These are phyloP conservation scores for Potamarius usumacintae DNA, from an alignment of 2,113 vertebrate genomes.

Conservation along the genomic window DNA sequence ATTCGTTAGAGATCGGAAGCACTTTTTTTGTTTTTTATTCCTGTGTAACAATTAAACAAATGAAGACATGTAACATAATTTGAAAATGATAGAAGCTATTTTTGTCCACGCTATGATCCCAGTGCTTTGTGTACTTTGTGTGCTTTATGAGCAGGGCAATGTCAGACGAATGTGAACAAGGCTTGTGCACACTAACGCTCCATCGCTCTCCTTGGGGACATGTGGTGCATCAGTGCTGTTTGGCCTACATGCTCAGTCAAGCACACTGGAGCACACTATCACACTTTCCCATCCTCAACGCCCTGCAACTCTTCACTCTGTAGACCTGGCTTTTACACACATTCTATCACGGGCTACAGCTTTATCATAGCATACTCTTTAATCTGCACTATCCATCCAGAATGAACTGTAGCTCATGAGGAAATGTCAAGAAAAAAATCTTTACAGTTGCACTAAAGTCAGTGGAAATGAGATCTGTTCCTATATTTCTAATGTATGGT, in stretches of 20 bases:
- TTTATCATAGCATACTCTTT: neutral
- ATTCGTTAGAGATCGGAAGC: neutral
- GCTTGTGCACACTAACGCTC: slow-evolving; percentile 60
- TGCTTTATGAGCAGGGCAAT: slow-evolving; percentile 50
- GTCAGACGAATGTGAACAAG: slow-evolving; percentile 63
- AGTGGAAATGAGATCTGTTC: neutral
- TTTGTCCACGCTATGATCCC: slow-evolving; percentile 5
- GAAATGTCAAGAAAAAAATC: neutral
- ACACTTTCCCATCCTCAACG: slow-evolving; percentile 58
- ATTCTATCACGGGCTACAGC: neutral
- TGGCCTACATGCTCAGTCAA: slow-evolving; percentile 78
- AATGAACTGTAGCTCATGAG: neutral
- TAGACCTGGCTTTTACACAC: neutral
- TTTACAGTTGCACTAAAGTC: neutral
- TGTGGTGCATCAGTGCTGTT: slow-evolving; percentile 63
- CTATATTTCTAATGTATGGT: neutral
- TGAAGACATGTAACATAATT: slow-evolving; percentile 5
- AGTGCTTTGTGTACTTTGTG: slow-evolving; percentile 36
- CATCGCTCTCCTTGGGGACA: slow-evolving; percentile 68
- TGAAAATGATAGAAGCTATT: neutral
- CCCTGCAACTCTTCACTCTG: slow-evolving; percentile 43
- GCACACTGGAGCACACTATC: slow-evolving; percentile 56
- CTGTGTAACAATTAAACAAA: neutral
- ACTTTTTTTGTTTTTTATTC: neutral
- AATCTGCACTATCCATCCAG: neutral